Evolutionary conservation across 2,888 invertebrate species (phyloP), one percentile per base, ranked within the genome.

Genomic region (Eugnorisma glareosa): DNA sequence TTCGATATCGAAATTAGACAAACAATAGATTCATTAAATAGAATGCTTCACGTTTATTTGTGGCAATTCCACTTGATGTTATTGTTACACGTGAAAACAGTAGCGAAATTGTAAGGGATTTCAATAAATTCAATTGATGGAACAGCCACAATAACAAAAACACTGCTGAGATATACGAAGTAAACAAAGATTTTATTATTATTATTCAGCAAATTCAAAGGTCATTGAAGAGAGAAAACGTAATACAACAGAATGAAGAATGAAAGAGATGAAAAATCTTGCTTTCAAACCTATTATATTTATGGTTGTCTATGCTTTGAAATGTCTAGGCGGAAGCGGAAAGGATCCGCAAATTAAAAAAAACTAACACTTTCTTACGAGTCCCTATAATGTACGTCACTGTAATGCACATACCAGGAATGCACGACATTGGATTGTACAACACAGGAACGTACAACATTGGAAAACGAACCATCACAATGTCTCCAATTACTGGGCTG

Each of bases 171-270:
- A 76, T 91, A 91, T 90, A 92, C 91, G 93, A 95, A 95, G 96
- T 96, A 96, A 96, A 96, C 96, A 96, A 96, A 96, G 96, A 95
- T 95, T 93, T 93, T 93, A 94, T 89, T 95, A 95, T 94, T 95
- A 95, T 94, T 95, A 94, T 92, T 94, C 94, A 93, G 94, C 94
- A 93, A 93, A 94, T 92, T 93, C 96, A 96, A 96, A 96, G 96
- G 96, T 96, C 96, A 96, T 86, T 90, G 86, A 90, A 95, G 84
- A 87, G 94, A 88, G 93, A 93, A 77, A 89, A 88, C 87, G 80
- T 74, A 70, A 82, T 79, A 80, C 21, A 66, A 68, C 13, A 21
- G 11, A 18, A 11, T 74, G 54, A 77, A 31, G 87, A 90, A 88
- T 91, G 92, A 93, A 94, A 94, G 86, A 92, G 84, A 86, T 18